Evolutionary conservation across 2,888 invertebrate species (phyloP), one percentile per base, ranked within the genome.

Genomic region (Sinotaia quadrata): DNA sequence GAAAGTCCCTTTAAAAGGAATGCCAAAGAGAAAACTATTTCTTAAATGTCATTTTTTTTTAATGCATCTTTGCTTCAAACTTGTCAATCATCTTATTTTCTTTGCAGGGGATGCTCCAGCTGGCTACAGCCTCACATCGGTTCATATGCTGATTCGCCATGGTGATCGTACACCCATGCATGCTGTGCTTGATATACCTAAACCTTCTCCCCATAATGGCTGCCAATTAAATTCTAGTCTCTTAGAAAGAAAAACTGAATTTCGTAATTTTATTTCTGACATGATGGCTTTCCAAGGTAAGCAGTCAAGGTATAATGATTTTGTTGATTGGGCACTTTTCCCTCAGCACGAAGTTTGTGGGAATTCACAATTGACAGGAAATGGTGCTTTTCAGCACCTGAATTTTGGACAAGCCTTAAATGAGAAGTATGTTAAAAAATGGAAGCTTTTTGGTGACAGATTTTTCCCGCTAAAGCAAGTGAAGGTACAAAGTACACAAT

Each of bases 161-260:
- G 97, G 97, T 0, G 96, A 96, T 86, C 90, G 97, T 59, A 95
- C 96, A 0, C 94, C 96, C 0, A 90, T 97, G 74, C 93, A 94
- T 12, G 94, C 65, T 33, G 31, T 33, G 34, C 54, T 47, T 4
- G n/a, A 44, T 33, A 24, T 56, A 24, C 65, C 56, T n/a, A 54
- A n/a, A 12, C 56, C 65, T n/a, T 8, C n/a, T 5, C 63, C 63
- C 3, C 15, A 15, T 1, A 21, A 58, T 5, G 58, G 58, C 33
- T 65, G 65, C 56, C 37, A 10, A 54, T 41, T 65, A 44, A 37
- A 54, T 31, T 5, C 56, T 2, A 21, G 15, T 5, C 33, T 56
- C 33, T 29, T 54, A 4, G 21, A 33, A 31, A 36, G n/a, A 27
- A 7, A 68, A 47, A 58, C 66, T 12, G 72, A 69, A 60, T 49